Evolutionary conservation across 2,888 invertebrate species (phyloP).

Genomic region (Caenorhabditis drosophilae): DNA sequence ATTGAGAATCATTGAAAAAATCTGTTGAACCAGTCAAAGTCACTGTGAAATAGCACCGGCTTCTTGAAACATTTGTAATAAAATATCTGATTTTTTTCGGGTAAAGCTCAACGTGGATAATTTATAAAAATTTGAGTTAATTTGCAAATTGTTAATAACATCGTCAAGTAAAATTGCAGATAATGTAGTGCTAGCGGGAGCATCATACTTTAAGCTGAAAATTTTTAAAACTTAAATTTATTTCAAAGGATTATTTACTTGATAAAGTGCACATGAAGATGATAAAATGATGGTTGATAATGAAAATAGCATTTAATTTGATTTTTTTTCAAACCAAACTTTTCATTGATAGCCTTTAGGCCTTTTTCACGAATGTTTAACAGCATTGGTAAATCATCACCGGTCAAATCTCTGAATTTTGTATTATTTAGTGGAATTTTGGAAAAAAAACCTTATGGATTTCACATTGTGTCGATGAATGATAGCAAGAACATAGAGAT

Average conservation of each 20-base stretch:
- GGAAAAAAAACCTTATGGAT: conserved; percentile 76
- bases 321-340: conserved; percentile 77
- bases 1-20: too few relatives aligned
- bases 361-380: conserved; percentile 82
- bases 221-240: neutral
- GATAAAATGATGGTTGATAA: conserved; percentile 90
- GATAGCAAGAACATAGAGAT: conserved; percentile 85
- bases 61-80: conserved; percentile 69
- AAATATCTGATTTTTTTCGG: conserved; percentile 79
- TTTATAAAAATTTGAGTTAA: conserved; percentile 83
- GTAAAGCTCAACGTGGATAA: conserved; percentile 82
- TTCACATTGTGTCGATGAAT: conserved; percentile 79
- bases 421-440: too few relatives aligned
- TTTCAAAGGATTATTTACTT: conserved; percentile 21
- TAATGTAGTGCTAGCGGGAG: conserved; percentile 49
- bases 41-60: neutral
- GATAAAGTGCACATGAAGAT: conserved; percentile 83
- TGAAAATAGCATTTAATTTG: conserved; percentile 73
- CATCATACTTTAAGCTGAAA: conserved; percentile 49
- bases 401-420: conserved; percentile 76
- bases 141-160: conserved; percentile 87
- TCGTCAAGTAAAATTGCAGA: conserved; percentile 77
- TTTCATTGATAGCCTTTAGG: conserved; percentile 79
- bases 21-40: too few relatives aligned
- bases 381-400: conserved; percentile 81